Conservation (phyloP, 2,888 invertebrate species). For the Lasioglossum malachurum region DNA sequence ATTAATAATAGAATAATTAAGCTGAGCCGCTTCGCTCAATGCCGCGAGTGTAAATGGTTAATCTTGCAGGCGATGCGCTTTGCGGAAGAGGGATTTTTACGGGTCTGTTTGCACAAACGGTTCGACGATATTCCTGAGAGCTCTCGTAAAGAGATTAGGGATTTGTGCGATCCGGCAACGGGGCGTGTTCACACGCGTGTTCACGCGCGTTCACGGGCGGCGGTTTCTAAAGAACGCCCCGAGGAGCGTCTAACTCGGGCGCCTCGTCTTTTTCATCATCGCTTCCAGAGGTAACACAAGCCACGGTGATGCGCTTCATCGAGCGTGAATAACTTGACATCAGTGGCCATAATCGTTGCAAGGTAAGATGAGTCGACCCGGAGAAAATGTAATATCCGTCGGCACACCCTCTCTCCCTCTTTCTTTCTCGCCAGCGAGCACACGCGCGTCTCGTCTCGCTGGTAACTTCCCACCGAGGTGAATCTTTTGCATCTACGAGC, state of each 20-base stretch:
- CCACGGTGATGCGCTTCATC: slow-evolving; percentile 50
- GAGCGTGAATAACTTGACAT: slow-evolving; percentile 66
- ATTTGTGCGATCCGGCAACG: slow-evolving; percentile 11
- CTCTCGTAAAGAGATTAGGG: slow-evolving; percentile 10
- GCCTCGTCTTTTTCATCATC: slow-evolving; percentile 40
- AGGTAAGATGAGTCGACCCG: slow-evolving; percentile 58
- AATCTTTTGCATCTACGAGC: slow-evolving; percentile 29
- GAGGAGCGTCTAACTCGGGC: slow-evolving; percentile 14
- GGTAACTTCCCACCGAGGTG: slow-evolving; percentile 1
- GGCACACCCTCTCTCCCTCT: not conserved
- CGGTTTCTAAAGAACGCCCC: slow-evolving; percentile 12
- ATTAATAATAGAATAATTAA: not conserved
- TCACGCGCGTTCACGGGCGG: slow-evolving; percentile 1
- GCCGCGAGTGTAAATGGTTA: not conserved
- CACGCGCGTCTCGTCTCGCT: slow-evolving; percentile 12
- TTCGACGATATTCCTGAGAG: slow-evolving; percentile 4
- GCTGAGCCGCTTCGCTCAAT: not conserved
- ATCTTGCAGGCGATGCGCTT: not conserved
- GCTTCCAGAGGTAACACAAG: slow-evolving; percentile 54
- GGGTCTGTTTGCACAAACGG: slow-evolving; percentile 3
- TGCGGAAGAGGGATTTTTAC: not conserved
- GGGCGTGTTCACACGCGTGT: not conserved
- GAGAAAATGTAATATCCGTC: slow-evolving; percentile 65
- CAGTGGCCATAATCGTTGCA: slow-evolving; percentile 63
- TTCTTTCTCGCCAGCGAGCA: not conserved